Evolutionary conservation across 1,140 invertebrate species (phyloP).

Genomic region (Triops cancriformis): DNA sequence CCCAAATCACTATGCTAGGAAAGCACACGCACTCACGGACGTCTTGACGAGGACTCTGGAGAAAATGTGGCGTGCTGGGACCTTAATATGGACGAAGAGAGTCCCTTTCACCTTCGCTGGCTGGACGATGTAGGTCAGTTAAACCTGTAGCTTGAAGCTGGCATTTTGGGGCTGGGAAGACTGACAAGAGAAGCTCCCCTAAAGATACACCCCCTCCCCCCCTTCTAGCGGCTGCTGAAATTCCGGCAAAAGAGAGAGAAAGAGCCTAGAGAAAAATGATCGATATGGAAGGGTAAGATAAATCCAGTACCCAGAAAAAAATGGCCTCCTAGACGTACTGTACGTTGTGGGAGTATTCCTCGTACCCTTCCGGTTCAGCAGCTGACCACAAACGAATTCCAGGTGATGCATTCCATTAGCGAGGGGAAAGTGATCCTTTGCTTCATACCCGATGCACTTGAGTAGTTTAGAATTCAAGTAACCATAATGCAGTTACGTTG

Average conservation of each 20-base stretch:
- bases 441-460: too few species aligned
- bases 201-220: neutral
- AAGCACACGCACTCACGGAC: neutral
- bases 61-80: neutral
- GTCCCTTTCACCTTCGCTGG: neutral
- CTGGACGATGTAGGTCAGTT: constrained; percentile 12
- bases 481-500: too few species aligned
- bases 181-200: neutral
- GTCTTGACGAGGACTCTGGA: neutral
- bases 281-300: too few species aligned
- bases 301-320: too few species aligned
- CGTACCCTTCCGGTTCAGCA: too few species aligned
- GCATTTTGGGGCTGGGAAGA: neutral
- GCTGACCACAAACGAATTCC: too few species aligned
- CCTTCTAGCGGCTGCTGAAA: neutral
- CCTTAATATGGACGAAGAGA: constrained; percentile 1
- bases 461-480: too few species aligned
- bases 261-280: neutral
- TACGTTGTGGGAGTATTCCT: too few species aligned
- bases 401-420: too few species aligned
- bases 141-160: neutral
- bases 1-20: too few species aligned
- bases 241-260: neutral
- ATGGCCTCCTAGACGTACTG: too few species aligned
- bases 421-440: too few species aligned